These are phyloP conservation scores for Drosophila aldrichi DNA, from an alignment of 2,888 invertebrate genomes.

Conservation along the genomic window DNA sequence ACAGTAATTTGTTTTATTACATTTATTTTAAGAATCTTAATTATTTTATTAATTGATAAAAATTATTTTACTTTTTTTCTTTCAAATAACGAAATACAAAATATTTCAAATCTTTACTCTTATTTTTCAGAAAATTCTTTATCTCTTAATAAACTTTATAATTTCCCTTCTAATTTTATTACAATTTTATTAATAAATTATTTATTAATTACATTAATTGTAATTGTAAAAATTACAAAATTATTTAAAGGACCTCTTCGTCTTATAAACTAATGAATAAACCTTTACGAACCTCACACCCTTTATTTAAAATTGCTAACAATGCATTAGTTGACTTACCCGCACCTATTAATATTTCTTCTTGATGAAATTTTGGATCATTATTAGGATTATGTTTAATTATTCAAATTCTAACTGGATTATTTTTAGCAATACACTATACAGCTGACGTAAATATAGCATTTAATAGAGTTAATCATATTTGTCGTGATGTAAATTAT, in stretches of 20 bases:
- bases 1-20: no score
- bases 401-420: slow-evolving; percentile 87
- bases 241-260: slow-evolving; percentile 87
- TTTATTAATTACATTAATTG: no score
- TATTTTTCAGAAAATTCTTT: no score
- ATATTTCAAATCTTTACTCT: no score
- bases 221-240: slow-evolving; percentile 86
- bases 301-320: slow-evolving; percentile 85
- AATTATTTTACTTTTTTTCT: no score
- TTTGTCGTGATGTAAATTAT: background rate
- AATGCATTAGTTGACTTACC: slow-evolving; percentile 88
- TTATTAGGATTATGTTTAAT: slow-evolving; percentile 88
- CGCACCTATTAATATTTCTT: slow-evolving; percentile 86
- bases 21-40: no score
- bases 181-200: no score
- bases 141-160: no score
- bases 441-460: background rate
- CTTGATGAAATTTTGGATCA: slow-evolving; percentile 90
- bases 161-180: no score
- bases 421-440: background rate
- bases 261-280: slow-evolving; percentile 86
- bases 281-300: slow-evolving; percentile 86
- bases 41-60: no score
- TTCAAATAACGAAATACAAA: no score
- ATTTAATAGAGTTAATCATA: background rate